Evolutionary conservation across 2,113 vertebrate genomes (phyloP).

Genomic region (Periophthalmodon schlosseri): DNA sequence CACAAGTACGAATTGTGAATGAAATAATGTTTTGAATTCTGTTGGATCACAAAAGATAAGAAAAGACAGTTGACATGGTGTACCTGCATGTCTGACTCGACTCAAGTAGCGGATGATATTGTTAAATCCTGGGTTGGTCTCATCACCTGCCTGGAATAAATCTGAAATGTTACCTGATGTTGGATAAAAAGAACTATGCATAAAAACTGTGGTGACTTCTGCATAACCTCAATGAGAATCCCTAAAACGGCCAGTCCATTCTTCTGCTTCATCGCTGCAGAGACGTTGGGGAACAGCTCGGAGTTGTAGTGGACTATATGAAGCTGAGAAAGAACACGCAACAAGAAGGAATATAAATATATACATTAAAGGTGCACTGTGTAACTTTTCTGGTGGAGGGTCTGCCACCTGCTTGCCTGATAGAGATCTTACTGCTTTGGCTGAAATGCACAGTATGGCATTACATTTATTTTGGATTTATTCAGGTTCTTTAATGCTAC

Average conservation of each 20-base stretch:
- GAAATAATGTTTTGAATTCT: too few relatives aligned
- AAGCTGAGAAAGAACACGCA: slow-evolving; percentile 71
- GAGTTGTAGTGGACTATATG: slow-evolving; percentile 90
- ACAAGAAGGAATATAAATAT: background rate
- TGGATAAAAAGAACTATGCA: slow-evolving; percentile 3
- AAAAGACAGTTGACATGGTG: background rate
- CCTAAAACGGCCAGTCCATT: slow-evolving; percentile 87
- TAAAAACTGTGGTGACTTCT: background rate
- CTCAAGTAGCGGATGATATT: slow-evolving; percentile 83
- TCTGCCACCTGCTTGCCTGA: too few relatives aligned
- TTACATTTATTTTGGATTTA: background rate
- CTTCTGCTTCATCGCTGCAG: slow-evolving; percentile 73
- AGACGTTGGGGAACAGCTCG: slow-evolving; percentile 79
- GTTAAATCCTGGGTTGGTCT: slow-evolving; percentile 79
- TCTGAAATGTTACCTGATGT: slow-evolving; percentile 16
- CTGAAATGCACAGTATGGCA: too few relatives aligned
- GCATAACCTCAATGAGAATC: slow-evolving; percentile 77
- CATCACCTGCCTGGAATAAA: slow-evolving; percentile 77
- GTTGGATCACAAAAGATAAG: too few relatives aligned
- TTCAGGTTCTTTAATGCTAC: too few relatives aligned
- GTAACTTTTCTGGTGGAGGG: too few relatives aligned
- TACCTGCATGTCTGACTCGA: slow-evolving; percentile 83
- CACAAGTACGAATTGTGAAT: too few relatives aligned
- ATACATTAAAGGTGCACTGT: background rate
- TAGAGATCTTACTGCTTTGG: background rate